phyloP scores from a whole-genome alignment of 2,113 vertebrate genomes.

The Erinaceus europaeus region DNA sequence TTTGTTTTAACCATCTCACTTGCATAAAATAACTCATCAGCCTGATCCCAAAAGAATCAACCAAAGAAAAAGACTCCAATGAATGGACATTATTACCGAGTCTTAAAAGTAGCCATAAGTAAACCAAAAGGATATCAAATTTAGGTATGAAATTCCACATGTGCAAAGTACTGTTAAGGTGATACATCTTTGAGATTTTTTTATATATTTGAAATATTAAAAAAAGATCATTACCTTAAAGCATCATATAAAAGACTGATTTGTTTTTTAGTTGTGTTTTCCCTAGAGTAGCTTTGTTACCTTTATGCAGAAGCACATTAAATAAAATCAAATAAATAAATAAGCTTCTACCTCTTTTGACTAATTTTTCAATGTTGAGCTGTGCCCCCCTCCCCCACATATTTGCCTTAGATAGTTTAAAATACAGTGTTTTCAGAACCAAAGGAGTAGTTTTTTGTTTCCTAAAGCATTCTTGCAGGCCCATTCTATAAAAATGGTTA shows the following conservation, averaged over 20 bases:
- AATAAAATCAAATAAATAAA: constrained; percentile 42
- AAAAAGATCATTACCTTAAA: constrained; percentile 74
- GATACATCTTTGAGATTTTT: constrained; percentile 72
- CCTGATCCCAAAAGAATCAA: constrained; percentile 68
- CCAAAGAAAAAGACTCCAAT: constrained; percentile 77
- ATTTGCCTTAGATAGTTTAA: constrained; percentile 61
- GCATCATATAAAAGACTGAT: constrained; percentile 69
- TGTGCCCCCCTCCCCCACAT: constrained; percentile 47
- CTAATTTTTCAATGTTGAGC: constrained; percentile 29
- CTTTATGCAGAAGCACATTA: constrained; percentile 53
- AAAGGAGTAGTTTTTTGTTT: constrained; percentile 36
- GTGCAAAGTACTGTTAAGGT: constrained; percentile 77
- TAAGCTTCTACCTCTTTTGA: constrained; percentile 59
- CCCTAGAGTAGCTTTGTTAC: constrained; percentile 39
- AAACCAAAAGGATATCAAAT: constrained; percentile 72
- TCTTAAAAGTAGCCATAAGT: constrained; percentile 75
- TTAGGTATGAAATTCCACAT: constrained; percentile 71
- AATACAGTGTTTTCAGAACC: constrained; percentile 42
- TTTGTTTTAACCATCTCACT: constrained; percentile 60
- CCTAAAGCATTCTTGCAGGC: constrained; percentile 11
- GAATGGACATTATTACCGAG: constrained; percentile 67
- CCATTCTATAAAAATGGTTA: neutral
- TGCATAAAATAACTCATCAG: constrained; percentile 57
- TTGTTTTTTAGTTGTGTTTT: constrained; percentile 69
- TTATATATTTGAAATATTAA: constrained; percentile 74